Base-by-base conservation (phyloP, 2,797 vertebrate species). In the Sebastes steindachneri region DNA sequence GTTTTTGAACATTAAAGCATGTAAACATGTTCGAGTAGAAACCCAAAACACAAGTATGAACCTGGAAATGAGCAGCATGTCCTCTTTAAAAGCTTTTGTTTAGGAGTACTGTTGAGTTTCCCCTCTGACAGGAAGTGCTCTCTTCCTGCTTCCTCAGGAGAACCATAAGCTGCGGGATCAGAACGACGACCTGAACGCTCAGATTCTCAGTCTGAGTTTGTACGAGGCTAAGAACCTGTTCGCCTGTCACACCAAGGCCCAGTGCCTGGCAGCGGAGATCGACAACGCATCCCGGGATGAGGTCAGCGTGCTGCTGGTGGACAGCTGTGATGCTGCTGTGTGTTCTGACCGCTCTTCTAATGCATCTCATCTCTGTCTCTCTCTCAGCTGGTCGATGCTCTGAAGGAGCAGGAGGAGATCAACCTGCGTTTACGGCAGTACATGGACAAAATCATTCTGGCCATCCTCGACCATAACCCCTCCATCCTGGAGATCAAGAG, bases 381-480 rank as follows among this genome's bases (percentile, higher is more conserved):
- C 45, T 75, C 48, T 75, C 81, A 99, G 98, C 94, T 99, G 75
- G 97, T 99, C 86, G 98, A 99, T 41, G 98, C 98, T 78, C 92
- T 99, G 64, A 98, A 98, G 94, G 97, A 98, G 75, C 98, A 99
- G 88, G 98, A 99, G 87, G 98, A 99, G 92, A 99, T 99, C 88
- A 99, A 99, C 90, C 95, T 96, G 85, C 96, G 98, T 48, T 95
- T 99, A 79, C 95, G 98, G 81, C 97, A 99, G 88, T 99, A 99
- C 92, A 99, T 99, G 98, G 98, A 99, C 95, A 99, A 99, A 96
- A 98, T 99, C 19, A 99, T 99, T 89, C 88, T 99, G 80, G 96
- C 97, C 89, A 99, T 99, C 85, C 95, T 99, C 45, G 98, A 99
- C 91, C 97, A 99, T 81, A 98, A 99, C 86, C 98, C 98, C 0